Evolutionary conservation across 53 echinoderm and acorn worm genomes (phyloP).

Genomic region (Mesocentrotus franciscanus): DNA sequence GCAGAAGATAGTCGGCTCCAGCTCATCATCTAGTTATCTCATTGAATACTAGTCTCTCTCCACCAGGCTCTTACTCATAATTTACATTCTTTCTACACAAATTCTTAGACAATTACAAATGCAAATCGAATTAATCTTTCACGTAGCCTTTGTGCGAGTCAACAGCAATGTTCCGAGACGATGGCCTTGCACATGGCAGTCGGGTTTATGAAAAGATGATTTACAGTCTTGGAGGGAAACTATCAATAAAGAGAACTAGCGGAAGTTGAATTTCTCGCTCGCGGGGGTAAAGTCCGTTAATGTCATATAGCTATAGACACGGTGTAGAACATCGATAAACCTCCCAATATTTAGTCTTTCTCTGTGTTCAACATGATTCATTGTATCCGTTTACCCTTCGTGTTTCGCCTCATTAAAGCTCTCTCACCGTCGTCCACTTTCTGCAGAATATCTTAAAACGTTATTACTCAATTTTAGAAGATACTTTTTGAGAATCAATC

Average conservation of each 20-base stretch:
- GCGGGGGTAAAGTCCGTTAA: slow-evolving; percentile 49
- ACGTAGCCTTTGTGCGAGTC: neutral
- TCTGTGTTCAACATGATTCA: slow-evolving; percentile 66
- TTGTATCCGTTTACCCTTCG: slow-evolving; percentile 41
- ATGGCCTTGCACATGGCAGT: slow-evolving; percentile 15
- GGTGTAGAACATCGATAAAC: slow-evolving; percentile 64
- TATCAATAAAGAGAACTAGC: slow-evolving; percentile 27
- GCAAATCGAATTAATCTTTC: neutral
- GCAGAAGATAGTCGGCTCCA: slow-evolving; percentile 15
- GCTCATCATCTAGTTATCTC: slow-evolving; percentile 57
- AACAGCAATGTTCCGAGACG: neutral
- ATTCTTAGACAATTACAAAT: neutral
- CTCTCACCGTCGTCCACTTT: neutral
- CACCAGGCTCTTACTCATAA: neutral
- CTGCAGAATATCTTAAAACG: neutral
- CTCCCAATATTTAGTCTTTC: slow-evolving; percentile 56
- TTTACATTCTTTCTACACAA: neutral
- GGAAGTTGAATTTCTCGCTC: slow-evolving; percentile 42
- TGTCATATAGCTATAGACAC: slow-evolving; percentile 61
- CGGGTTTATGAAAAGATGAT: neutral
- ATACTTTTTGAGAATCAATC: neutral
- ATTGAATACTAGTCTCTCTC: slow-evolving; percentile 16
- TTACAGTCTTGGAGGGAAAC: slow-evolving; percentile 31
- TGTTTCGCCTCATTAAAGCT: slow-evolving; percentile 26
- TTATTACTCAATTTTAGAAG: neutral